These are phyloP conservation scores for Euphonia xanthogaster DNA, from an alignment of 2,797 vertebrate genomes.

Conservation along the genomic window DNA sequence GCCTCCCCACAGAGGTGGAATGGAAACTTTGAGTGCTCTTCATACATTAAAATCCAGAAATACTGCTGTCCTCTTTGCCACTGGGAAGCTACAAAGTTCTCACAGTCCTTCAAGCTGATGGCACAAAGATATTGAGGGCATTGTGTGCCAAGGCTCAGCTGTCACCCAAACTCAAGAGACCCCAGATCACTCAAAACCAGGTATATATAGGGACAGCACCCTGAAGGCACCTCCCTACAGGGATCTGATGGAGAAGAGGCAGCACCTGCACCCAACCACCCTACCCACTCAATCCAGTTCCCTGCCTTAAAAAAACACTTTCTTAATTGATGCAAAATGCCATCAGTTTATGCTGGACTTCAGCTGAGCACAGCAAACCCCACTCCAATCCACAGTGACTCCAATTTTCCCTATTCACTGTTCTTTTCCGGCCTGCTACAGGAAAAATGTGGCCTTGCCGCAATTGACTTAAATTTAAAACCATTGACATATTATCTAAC, in stretches of 20 bases:
- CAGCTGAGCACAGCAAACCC: neutral
- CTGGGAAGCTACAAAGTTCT: neutral
- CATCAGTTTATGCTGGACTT: neutral
- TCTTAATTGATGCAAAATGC: neutral
- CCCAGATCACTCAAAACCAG: fast-evolving
- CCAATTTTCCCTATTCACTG: constrained; percentile 16
- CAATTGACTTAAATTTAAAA: constrained; percentile 32
- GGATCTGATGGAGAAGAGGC: neutral
- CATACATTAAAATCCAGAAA: neutral
- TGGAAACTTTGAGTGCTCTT: neutral
- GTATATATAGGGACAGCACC: neutral
- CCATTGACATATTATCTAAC: constrained; percentile 41
- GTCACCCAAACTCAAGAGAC: neutral
- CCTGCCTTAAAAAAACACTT: neutral
- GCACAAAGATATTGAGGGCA: fast-evolving
- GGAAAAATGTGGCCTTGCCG: constrained; percentile 48
- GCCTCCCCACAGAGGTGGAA: fast-evolving
- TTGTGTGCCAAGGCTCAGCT: fast-evolving
- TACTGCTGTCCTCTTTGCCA: neutral
- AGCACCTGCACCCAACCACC: neutral
- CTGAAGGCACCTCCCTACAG: neutral
- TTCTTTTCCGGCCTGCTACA: constrained; percentile 5
- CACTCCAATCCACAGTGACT: neutral
- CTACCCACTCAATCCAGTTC: neutral
- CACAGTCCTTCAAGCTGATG: neutral